Percentiles rank a stretch among this genome's conserved stretches.
These are phyloP conservation scores for Battus philenor DNA, from an alignment of 1,140 invertebrate species.

Conservation along the genomic window DNA sequence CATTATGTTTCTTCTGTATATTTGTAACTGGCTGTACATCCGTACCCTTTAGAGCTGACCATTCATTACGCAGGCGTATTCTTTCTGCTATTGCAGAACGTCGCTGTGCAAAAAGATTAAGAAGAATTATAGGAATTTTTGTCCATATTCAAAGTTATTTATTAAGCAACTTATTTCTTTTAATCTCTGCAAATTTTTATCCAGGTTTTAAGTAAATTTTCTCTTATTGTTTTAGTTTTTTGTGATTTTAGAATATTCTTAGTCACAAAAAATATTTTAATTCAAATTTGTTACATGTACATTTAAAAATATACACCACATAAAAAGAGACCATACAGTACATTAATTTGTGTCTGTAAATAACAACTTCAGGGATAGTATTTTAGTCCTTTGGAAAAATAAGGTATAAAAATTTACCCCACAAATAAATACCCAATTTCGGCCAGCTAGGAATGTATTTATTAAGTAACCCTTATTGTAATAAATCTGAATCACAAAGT, in stretches of 20 bases:
- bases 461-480: no score
- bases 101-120: conserved; percentile 30
- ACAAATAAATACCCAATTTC: no score
- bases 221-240: not conserved
- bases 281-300: no score
- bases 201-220: not conserved
- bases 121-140: not conserved
- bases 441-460: no score
- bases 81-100: conserved; percentile 58
- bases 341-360: no score
- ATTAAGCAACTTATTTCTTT: not conserved
- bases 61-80: conserved; percentile 50
- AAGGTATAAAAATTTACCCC: no score
- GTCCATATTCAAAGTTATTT: not conserved
- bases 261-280: no score
- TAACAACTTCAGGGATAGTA: no score
- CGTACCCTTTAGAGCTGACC: conserved; percentile 50
- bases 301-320: no score
- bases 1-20: conserved; percentile 16
- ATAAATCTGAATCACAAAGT: no score
- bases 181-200: not conserved
- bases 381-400: no score
- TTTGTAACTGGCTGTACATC: conserved; percentile 18
- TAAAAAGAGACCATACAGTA: no score
- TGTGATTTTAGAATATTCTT: not conserved